Conservation (phyloP, 2,888 invertebrate species). For the Seira musarum region DNA sequence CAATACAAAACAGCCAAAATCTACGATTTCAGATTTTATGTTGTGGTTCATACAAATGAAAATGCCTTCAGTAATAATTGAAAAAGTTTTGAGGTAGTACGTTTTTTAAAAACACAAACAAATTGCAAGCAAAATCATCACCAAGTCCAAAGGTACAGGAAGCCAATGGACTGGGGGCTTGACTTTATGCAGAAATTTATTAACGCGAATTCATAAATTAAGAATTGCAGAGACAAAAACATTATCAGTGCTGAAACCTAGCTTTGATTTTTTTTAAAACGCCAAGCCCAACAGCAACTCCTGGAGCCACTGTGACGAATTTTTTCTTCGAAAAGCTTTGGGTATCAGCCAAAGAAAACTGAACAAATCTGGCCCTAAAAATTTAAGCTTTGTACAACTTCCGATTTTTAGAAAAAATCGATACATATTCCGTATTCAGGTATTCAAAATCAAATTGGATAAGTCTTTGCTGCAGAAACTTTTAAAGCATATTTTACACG, state of each 20-base stretch:
- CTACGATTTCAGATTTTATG: slow-evolving; percentile 54
- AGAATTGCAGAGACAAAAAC: background rate
- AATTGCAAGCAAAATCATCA: slow-evolving; percentile 58
- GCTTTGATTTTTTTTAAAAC: background rate
- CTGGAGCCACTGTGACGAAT: slow-evolving; percentile 64
- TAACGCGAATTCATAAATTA: background rate
- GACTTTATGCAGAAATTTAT: slow-evolving; percentile 33
- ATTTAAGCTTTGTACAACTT: no score
- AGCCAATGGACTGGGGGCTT: slow-evolving; percentile 66
- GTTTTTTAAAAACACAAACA: slow-evolving; percentile 21
- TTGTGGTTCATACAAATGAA: slow-evolving; percentile 18
- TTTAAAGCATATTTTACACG: background rate
- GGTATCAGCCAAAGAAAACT: slow-evolving; percentile 38
- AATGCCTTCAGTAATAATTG: background rate
- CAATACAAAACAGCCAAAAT: slow-evolving; percentile 53
- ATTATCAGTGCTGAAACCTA: slow-evolving; percentile 25
- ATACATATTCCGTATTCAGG: no score
- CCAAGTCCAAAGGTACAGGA: slow-evolving; percentile 52
- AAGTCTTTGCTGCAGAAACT: no score
- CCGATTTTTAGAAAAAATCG: no score
- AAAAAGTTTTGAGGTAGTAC: background rate
- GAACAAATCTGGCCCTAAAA: slow-evolving; percentile 18
- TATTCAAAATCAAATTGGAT: no score
- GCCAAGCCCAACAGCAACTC: slow-evolving; percentile 68
- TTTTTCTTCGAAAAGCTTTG: slow-evolving; percentile 34